phyloP scores from a whole-genome alignment of 2,797 vertebrate species.

The Catharus ustulatus region DNA sequence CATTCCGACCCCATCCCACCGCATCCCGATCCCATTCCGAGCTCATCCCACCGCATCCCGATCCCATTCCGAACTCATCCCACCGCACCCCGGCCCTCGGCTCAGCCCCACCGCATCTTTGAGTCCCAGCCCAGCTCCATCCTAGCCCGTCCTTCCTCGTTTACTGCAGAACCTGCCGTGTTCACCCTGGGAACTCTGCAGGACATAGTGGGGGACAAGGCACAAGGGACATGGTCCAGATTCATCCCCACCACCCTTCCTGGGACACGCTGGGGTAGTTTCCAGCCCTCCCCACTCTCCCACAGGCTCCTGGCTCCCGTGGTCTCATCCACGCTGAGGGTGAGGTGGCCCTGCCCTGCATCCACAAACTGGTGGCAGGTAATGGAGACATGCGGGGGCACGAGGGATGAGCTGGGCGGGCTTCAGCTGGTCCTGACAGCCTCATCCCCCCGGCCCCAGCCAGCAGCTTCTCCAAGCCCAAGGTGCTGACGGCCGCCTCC shows the following conservation, averaged over 20 bases:
- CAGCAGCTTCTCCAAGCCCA: conserved; percentile 84
- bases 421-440: background rate
- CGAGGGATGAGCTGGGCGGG: background rate
- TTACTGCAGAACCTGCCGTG: rapidly evolving
- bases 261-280: rapidly evolving
- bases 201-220: background rate
- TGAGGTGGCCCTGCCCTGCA: conserved; percentile 88
- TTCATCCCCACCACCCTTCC: background rate
- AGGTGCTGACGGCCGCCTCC: conserved; percentile 86
- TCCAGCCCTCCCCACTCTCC: background rate
- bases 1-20: too few species aligned
- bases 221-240: background rate
- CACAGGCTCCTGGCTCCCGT: conserved; percentile 77
- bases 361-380: conserved; percentile 92
- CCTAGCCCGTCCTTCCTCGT: rapidly evolving
- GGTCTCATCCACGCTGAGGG: conserved; percentile 83
- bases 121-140: background rate
- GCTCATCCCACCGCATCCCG: background rate
- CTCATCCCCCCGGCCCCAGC: conserved; percentile 60
- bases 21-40: background rate
- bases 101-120: background rate
- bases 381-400: background rate
- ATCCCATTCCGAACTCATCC: background rate
- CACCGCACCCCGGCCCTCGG: background rate
- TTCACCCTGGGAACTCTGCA: background rate